Base-by-base conservation (phyloP, 2,888 invertebrate species). In the Parnassius smintheus region DNA sequence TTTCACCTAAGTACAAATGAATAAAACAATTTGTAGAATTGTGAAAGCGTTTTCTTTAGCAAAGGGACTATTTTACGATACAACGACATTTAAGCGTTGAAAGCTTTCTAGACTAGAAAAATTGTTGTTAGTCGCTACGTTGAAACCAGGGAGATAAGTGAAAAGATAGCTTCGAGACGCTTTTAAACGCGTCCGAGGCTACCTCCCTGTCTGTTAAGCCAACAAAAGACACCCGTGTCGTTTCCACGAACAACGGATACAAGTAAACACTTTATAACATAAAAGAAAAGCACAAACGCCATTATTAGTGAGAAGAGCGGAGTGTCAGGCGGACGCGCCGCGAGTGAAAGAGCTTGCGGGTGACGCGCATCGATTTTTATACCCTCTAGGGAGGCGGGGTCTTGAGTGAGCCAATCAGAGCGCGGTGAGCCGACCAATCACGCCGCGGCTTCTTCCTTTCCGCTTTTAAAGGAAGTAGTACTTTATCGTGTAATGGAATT, bases 351-450 rank as follows among this genome's bases (percentile, higher is more conserved):
- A 89, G 78, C 75, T 80, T 69, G 74, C 68, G 64, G 68, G 72
- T 72, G 69, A 70, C 73, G 77, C 75, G 85, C 90, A 91, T 91
- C 87, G 91, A 91, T 91, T 91, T 91, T 91, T 91, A 90, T 91
- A 88, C 81, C 85, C 82, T 80, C 74, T 68, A 70, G 79, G 74
- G 88, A 81, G 90, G 90, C 87, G 88, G 89, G 87, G 88, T 87
- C 82, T 80, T 63, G 81, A 79, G 80, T 73, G 79, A 72, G 87
- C 90, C 90, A 90, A 90, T 89, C 87, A 82, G 79, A 67, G 80
- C 83, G 86, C 84, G 86, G 87, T 83, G 85, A 84, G 80, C 85
- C 85, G 76, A 81, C 91, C 91, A 91, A 91, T 91, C 86, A 82
- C 81, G 76, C 71, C 76, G 80, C 74, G 79, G 80, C 80, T 77